Conservation (phyloP, 2,797 vertebrate genomes). For the Psittacula echo region DNA sequence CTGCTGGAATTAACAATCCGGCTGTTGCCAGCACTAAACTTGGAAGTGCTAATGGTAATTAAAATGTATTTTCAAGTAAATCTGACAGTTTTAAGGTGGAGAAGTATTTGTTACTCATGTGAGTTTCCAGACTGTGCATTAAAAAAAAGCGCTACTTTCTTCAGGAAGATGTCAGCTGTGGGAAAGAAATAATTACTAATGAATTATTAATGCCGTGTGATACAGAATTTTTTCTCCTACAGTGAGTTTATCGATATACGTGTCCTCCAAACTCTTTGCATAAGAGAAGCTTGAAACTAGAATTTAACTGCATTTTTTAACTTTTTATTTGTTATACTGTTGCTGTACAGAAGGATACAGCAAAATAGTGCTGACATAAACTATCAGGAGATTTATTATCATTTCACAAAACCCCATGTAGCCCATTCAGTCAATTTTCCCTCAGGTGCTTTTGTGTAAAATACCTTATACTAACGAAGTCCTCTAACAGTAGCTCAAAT, state of each 20-base stretch:
- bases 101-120: slow-evolving; percentile 48
- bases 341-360: not conserved
- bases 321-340: not conserved
- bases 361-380: not conserved
- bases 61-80: slow-evolving; percentile 68
- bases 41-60: slow-evolving; percentile 70
- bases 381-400: not conserved
- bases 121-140: not conserved
- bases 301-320: not conserved
- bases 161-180: not conserved
- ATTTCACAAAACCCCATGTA: not conserved
- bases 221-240: not conserved
- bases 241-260: not conserved
- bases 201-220: slow-evolving; percentile 1
- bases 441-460: not conserved
- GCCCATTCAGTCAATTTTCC: not conserved
- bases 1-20: slow-evolving; percentile 61
- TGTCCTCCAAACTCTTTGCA: not conserved
- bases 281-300: not conserved
- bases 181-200: not conserved
- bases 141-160: not conserved
- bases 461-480: not conserved
- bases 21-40: slow-evolving; percentile 54
- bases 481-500: not conserved
- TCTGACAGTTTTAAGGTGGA: slow-evolving; percentile 61